Evolutionary conservation across 1,140 invertebrate genomes (phyloP).

Genomic region (Brachionus koreanus): DNA sequence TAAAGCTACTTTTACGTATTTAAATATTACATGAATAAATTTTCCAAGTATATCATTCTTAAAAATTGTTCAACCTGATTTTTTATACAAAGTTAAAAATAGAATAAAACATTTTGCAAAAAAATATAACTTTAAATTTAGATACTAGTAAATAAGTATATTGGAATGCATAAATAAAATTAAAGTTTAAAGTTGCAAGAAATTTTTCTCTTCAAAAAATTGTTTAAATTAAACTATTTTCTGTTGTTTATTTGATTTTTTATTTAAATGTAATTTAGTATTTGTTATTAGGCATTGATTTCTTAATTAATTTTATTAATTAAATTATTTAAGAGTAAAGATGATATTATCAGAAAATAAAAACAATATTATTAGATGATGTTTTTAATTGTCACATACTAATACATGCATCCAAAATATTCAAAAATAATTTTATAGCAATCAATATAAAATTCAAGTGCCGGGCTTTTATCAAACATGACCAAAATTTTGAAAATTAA

Average conservation of each 20-base stretch:
- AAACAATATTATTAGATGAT: neutral
- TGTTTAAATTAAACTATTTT: too few species aligned
- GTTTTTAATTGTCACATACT: neutral
- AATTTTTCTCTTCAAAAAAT: too few species aligned
- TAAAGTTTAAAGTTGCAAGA: neutral
- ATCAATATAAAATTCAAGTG: neutral
- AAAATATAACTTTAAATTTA: slow-evolving; percentile 1
- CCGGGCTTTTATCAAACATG: neutral
- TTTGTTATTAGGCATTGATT: neutral
- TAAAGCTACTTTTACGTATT: neutral
- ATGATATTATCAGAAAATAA: too few species aligned
- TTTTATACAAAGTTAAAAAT: neutral
- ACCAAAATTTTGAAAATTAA: neutral
- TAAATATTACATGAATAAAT: neutral
- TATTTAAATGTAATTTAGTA: neutral
- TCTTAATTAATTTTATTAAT: neutral
- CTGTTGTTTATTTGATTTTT: too few species aligned
- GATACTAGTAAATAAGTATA: neutral
- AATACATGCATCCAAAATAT: neutral
- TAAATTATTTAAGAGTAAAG: neutral
- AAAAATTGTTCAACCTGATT: neutral
- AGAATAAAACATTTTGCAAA: neutral
- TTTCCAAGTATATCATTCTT: neutral
- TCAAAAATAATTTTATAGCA: neutral
- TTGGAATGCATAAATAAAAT: neutral